These are phyloP conservation scores for Argya squamiceps DNA, from an alignment of 2,797 vertebrate genomes.

Conservation along the genomic window DNA sequence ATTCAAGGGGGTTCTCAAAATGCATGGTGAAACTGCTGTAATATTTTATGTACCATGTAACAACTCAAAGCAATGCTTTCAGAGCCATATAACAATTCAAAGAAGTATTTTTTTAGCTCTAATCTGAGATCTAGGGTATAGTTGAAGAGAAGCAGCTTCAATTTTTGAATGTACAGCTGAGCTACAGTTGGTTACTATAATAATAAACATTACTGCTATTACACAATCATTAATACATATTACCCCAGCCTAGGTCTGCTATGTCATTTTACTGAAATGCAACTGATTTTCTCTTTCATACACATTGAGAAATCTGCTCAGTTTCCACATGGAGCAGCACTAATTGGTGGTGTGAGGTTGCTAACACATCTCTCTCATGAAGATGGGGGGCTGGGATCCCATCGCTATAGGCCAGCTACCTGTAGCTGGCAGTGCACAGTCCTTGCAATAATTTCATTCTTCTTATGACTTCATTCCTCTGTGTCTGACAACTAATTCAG, in stretches of 20 bases:
- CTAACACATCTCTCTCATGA: background rate
- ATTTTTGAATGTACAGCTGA: background rate
- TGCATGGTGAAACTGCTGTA: background rate
- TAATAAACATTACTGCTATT: background rate
- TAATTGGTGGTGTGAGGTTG: background rate
- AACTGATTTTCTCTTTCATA: background rate
- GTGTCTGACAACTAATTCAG: background rate
- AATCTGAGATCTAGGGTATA: background rate
- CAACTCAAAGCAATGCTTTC: background rate
- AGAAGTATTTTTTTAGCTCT: background rate
- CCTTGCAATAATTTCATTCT: background rate
- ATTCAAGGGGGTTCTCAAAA: background rate
- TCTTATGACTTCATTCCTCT: background rate
- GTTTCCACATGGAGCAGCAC: background rate
- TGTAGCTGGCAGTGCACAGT: background rate
- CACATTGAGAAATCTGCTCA: background rate
- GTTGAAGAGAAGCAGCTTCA: background rate
- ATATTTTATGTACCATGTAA: background rate
- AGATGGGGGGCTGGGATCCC: background rate
- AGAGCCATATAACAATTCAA: background rate
- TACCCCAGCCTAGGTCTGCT: background rate
- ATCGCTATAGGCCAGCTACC: background rate
- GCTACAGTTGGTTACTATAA: background rate
- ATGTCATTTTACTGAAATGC: background rate
- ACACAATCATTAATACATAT: background rate